These are phyloP conservation scores for Aromia moschata DNA, from an alignment of 2,888 invertebrate genomes.

Conservation along the genomic window DNA sequence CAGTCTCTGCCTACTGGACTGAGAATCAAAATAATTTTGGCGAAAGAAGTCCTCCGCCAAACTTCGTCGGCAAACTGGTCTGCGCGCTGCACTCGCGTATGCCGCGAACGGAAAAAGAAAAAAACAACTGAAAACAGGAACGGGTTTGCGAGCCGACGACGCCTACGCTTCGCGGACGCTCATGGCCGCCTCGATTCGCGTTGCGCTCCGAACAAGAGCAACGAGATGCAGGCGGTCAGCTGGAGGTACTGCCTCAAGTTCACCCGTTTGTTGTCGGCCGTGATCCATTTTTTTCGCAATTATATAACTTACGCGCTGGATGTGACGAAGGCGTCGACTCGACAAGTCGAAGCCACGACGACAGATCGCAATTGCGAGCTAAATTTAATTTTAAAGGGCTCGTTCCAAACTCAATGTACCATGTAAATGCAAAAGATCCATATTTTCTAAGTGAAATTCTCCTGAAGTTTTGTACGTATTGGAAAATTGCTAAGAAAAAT, in stretches of 20 bases:
- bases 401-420: no score
- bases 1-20: no score
- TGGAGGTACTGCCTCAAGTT: constrained; percentile 26
- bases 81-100: no score
- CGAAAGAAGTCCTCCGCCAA: no score
- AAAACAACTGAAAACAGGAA: not conserved
- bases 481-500: no score
- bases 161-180: not conserved
- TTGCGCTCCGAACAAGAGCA: not conserved
- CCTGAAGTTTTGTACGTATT: no score
- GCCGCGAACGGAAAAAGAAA: not conserved
- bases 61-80: no score
- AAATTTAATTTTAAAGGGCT: not conserved
- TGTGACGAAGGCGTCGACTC: not conserved
- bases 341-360: no score
- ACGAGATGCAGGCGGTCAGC: constrained; percentile 8
- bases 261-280: constrained; percentile 25
- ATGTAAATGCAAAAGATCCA: no score
- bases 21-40: no score
- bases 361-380: not conserved
- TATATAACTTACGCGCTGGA: not conserved
- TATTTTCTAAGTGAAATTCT: no score
- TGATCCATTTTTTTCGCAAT: constrained; percentile 29
- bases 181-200: not conserved
- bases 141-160: not conserved